Percentiles rank a stretch among this genome's conserved stretches.
These are phyloP conservation scores for Lasioglossum morio DNA, from an alignment of 2,888 invertebrate genomes.

Conservation along the genomic window DNA sequence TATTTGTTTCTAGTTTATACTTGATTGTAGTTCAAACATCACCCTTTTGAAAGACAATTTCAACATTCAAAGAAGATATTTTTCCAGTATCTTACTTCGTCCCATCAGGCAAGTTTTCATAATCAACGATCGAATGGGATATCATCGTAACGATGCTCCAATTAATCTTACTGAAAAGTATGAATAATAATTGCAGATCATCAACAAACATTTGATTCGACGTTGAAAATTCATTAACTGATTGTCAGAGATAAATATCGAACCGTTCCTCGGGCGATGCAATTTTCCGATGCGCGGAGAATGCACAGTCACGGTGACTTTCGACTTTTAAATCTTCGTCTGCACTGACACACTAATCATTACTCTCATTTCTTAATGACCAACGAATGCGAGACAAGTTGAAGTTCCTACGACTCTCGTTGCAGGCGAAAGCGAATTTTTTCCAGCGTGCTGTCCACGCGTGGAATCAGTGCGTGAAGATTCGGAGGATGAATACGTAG, in stretches of 20 bases:
- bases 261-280: background rate
- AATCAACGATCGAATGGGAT: too few species aligned
- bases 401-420: background rate
- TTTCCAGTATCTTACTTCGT: too few species aligned
- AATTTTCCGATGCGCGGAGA: background rate
- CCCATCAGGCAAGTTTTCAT: too few species aligned
- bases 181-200: background rate
- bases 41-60: too few species aligned
- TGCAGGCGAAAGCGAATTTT: conserved; percentile 28
- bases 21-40: too few species aligned
- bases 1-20: too few species aligned
- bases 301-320: conserved; percentile 16
- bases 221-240: background rate
- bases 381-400: background rate
- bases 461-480: conserved; percentile 34
- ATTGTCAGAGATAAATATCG: background rate
- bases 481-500: conserved; percentile 18
- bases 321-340: conserved; percentile 26
- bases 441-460: background rate
- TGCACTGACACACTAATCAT: conserved; percentile 8
- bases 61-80: too few species aligned
- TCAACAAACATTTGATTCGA: background rate
- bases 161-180: too few species aligned
- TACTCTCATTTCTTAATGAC: conserved; percentile 25
- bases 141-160: too few species aligned